A percentile compares a stretch with the other conserved stretches of the same genome.
Evolutionary conservation across 2,113 vertebrate genomes (phyloP).

Genomic region (Microtus pennsylvanicus): DNA sequence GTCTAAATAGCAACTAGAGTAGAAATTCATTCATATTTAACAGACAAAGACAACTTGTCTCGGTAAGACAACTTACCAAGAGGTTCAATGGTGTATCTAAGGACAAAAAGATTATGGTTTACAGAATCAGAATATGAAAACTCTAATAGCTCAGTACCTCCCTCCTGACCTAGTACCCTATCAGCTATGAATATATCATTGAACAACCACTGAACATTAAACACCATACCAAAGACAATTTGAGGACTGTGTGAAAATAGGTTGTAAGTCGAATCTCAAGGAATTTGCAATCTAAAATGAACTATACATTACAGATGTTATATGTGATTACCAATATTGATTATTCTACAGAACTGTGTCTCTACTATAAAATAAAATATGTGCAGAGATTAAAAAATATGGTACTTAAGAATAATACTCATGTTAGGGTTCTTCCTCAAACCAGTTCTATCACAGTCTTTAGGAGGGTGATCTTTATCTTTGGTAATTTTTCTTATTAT

Average conservation of each 20-base stretch:
- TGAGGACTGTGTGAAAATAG: not conserved
- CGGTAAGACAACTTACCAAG: not conserved
- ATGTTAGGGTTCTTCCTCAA: not conserved
- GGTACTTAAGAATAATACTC: not conserved
- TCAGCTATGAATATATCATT: not conserved
- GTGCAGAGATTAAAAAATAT: not conserved
- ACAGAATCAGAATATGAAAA: not conserved
- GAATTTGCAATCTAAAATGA: not conserved
- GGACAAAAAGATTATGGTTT: not conserved
- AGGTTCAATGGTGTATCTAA: not conserved
- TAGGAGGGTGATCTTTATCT: not conserved
- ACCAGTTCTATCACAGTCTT: not conserved
- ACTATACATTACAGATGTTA: not conserved
- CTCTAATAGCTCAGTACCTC: not conserved
- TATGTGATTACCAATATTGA: not conserved
- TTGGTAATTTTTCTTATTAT: not conserved
- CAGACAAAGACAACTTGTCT: not conserved
- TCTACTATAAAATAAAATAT: not conserved
- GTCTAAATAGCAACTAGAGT: not conserved
- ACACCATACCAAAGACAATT: not conserved
- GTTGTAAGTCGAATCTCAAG: not conserved
- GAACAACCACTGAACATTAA: not conserved
- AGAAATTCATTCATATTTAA: not conserved
- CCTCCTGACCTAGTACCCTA: not conserved
- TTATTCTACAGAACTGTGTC: slow-evolving; percentile 12